Percentiles rank a stretch among this genome's conserved stretches.
phyloP scores from a whole-genome alignment of 1,140 invertebrate genomes.

The Drosophila pseudoananassae region DNA sequence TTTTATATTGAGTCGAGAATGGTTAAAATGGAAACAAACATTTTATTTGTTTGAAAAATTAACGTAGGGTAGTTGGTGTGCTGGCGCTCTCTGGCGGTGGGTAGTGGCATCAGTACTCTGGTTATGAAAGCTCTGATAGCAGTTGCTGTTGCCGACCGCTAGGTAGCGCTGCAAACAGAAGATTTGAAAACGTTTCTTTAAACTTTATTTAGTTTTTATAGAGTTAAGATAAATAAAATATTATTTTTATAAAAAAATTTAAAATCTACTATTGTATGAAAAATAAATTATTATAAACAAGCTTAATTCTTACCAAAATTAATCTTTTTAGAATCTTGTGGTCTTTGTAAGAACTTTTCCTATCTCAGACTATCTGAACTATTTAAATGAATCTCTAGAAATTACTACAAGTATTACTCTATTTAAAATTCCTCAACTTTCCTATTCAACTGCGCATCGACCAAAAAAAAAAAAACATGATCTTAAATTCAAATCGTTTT shows the following conservation, averaged over 20 bases:
- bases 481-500: constrained; percentile 42
- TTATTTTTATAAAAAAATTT: no score
- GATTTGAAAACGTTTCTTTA: not conserved
- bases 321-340: not conserved
- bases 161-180: not conserved
- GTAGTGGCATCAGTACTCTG: not conserved
- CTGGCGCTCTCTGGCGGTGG: constrained; percentile 9
- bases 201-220: not conserved
- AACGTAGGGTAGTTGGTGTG: not conserved
- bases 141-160: constrained; percentile 10
- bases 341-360: no score
- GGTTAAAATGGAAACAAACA: not conserved
- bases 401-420: not conserved
- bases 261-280: not conserved
- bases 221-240: not conserved
- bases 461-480: not conserved
- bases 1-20: not conserved
- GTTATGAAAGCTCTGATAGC: not conserved
- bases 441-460: constrained; percentile 36
- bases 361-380: no score
- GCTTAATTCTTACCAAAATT: not conserved
- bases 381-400: no score
- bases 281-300: no score
- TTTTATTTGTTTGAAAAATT: constrained; percentile 4
- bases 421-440: constrained; percentile 13